phyloP scores from a whole-genome alignment of 1,140 invertebrate genomes.

The Cheumatopsyche charites region DNA sequence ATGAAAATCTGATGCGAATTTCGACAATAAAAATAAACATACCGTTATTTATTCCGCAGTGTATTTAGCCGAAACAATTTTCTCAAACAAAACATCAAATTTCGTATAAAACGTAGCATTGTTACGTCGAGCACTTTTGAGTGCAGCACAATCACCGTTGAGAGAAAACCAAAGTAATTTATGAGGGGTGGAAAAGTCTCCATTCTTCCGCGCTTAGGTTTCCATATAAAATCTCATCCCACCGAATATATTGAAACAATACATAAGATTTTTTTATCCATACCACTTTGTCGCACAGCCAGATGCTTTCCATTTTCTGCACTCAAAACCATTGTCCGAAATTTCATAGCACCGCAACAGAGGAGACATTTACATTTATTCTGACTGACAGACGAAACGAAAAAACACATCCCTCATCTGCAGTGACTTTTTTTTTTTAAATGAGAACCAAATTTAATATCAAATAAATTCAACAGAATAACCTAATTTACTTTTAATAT shows the following conservation, averaged over 20 bases:
- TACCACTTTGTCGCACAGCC: not conserved
- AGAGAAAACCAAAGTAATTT: slow-evolving; percentile 42
- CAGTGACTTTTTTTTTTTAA: too few species aligned
- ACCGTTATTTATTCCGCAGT: too few species aligned
- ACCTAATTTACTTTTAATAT: too few species aligned
- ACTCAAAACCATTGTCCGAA: slow-evolving; percentile 28
- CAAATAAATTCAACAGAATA: too few species aligned
- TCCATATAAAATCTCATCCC: slow-evolving; percentile 23
- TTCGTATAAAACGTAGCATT: not conserved
- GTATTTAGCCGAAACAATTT: too few species aligned
- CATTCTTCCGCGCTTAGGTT: slow-evolving; percentile 33
- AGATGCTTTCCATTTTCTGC: slow-evolving; percentile 11
- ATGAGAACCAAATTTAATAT: too few species aligned
- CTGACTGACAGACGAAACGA: not conserved
- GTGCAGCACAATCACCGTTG: slow-evolving; percentile 13
- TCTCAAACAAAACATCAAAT: too few species aligned
- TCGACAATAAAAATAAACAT: too few species aligned
- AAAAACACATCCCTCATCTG: not conserved
- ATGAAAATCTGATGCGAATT: too few species aligned
- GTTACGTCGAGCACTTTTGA: not conserved
- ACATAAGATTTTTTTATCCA: slow-evolving; percentile 16
- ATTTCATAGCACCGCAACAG: not conserved
- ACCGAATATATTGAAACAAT: slow-evolving; percentile 28
- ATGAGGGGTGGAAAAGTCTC: slow-evolving; percentile 38
- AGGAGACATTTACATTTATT: slow-evolving; percentile 26